A percentile compares a stretch with the other conserved stretches of the same genome.
Conservation (phyloP, 1,140 invertebrate genomes). For the Patella vulgata region DNA sequence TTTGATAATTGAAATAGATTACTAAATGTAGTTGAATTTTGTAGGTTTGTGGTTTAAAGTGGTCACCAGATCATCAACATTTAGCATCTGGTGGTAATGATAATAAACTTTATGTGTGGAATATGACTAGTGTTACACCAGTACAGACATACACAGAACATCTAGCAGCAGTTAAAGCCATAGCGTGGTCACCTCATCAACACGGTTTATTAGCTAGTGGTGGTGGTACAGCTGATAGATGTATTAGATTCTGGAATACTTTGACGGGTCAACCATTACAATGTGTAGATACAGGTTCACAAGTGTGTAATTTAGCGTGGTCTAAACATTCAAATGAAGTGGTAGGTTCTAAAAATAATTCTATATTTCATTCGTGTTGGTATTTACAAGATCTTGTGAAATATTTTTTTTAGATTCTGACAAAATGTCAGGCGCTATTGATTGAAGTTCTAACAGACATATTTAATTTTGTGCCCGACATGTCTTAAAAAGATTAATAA, state of each 20-base stretch:
- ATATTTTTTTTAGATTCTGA: no score
- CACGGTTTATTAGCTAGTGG: constrained; percentile 97
- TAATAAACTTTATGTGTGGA: constrained; percentile 98
- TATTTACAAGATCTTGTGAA: no score
- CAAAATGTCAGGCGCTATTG: no score
- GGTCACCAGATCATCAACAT: constrained; percentile 99
- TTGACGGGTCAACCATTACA: constrained; percentile 99
- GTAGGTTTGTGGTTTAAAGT: constrained; percentile 94
- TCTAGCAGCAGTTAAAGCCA: constrained; percentile 95
- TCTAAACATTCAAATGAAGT: constrained; percentile 98
- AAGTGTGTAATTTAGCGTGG: constrained; percentile 99
- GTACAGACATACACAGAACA: constrained; percentile 96
- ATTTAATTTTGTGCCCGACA: no score
- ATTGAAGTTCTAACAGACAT: no score
- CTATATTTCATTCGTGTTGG: neutral
- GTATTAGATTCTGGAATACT: constrained; percentile 95
- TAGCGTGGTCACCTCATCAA: constrained; percentile 99
- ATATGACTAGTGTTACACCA: constrained; percentile 74
- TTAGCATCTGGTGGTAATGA: constrained; percentile 99
- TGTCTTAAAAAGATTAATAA: no score
- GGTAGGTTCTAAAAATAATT: constrained; percentile 70
- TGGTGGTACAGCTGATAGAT: constrained; percentile 95
- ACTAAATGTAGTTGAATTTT: no score
- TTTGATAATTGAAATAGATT: no score
- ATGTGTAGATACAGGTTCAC: constrained; percentile 98